Conservation (phyloP, 2,797 vertebrate species). For the Molossus molossus region DNA sequence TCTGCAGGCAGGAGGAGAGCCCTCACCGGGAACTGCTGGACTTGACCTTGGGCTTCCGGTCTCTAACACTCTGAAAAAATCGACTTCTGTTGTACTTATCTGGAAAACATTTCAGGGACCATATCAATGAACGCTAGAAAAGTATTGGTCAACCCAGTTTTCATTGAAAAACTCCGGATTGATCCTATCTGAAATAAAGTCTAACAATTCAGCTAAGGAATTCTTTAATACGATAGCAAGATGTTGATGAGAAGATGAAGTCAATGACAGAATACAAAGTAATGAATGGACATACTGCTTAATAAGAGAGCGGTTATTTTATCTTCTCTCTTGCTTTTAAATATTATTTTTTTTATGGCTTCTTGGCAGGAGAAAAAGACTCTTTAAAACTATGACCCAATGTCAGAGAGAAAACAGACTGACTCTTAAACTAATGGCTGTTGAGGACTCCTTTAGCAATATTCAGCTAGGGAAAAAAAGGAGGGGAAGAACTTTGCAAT, state of each 20-base stretch:
- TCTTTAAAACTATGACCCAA: conserved; percentile 89
- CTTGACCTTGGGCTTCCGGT: not conserved
- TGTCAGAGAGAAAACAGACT: conserved; percentile 90
- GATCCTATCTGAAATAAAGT: conserved; percentile 4
- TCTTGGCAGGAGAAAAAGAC: conserved; percentile 87
- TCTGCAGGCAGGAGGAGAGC: not conserved
- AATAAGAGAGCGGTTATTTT: not conserved
- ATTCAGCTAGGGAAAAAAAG: conserved; percentile 88
- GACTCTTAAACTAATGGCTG: conserved; percentile 92
- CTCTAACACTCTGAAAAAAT: not conserved
- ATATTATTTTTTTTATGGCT: conserved; percentile 89
- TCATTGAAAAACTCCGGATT: not conserved
- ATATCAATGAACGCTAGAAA: not conserved
- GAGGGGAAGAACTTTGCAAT: conserved; percentile 91
- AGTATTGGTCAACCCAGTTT: not conserved
- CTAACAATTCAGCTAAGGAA: not conserved
- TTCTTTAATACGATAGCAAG: not conserved
- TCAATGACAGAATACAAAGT: not conserved
- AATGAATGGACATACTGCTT: not conserved
- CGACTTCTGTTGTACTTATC: not conserved
- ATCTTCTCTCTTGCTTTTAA: conserved; percentile 77
- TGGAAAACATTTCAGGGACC: conserved; percentile 15
- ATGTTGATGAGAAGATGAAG: conserved; percentile 1
- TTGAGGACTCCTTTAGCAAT: conserved; percentile 88
- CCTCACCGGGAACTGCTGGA: not conserved